phyloP scores from a whole-genome alignment of 1,140 invertebrate species.

The Bombyx mandarina region DNA sequence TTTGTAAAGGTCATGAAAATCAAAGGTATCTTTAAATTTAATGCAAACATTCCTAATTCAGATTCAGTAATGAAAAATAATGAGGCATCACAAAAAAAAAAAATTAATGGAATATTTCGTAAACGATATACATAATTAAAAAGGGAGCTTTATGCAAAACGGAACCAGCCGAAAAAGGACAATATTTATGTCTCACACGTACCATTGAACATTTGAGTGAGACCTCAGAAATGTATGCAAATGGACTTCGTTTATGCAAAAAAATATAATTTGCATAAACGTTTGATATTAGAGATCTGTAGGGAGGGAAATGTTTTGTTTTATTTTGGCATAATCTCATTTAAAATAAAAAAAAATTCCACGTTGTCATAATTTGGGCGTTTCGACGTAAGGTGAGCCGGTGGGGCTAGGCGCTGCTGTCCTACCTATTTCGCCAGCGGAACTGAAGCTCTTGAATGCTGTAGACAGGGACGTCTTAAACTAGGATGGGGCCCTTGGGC shows the following conservation, averaged over 20 bases:
- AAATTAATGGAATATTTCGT: background rate
- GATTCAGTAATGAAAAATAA: background rate
- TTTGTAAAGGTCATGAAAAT: background rate
- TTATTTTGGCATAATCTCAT: slow-evolving; percentile 4
- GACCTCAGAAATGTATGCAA: slow-evolving; percentile 56
- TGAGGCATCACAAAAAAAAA: background rate
- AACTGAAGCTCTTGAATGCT: no score
- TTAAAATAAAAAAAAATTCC: background rate
- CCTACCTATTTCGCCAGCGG: no score
- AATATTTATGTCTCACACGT: slow-evolving; percentile 54
- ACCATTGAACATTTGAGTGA: slow-evolving; percentile 50
- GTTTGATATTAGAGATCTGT: slow-evolving; percentile 30
- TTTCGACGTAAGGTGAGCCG: no score
- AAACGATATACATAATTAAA: slow-evolving; percentile 9
- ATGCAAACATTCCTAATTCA: background rate
- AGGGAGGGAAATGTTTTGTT: background rate
- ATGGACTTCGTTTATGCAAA: slow-evolving; percentile 30
- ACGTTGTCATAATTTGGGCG: no score
- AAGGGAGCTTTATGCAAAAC: slow-evolving; percentile 1
- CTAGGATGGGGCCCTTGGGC: no score
- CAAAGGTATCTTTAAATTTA: background rate
- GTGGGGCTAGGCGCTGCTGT: no score
- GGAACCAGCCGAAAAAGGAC: slow-evolving; percentile 16
- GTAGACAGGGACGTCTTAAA: no score
- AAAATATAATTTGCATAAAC: slow-evolving; percentile 55